These are phyloP conservation scores for human DNA, from an alignment of 2,113 vertebrate species.

Conservation along the genomic window DNA sequence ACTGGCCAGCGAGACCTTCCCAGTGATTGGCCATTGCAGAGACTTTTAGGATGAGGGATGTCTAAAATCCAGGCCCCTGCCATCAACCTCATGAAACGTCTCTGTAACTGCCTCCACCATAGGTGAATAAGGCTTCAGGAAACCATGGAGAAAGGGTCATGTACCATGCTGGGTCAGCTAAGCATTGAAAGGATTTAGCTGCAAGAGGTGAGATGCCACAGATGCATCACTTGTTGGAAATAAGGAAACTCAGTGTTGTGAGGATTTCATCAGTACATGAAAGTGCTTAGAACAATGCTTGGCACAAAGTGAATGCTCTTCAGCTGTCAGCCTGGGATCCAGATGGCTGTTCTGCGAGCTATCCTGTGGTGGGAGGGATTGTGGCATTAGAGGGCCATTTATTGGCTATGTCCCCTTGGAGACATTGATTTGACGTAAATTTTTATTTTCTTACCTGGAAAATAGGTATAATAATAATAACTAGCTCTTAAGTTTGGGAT, in stretches of 20 bases:
- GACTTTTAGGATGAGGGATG: not conserved
- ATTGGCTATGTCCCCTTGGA: not conserved
- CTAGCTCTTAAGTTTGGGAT: not conserved
- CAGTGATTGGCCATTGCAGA: not conserved
- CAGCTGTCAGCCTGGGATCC: not conserved
- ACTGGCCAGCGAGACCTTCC: not conserved
- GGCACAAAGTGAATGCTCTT: too few relatives aligned
- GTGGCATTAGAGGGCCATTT: not conserved
- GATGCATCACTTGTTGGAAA: not conserved
- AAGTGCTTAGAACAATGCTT: not conserved
- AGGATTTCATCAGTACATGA: not conserved
- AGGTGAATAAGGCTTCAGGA: not conserved
- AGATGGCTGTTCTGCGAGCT: not conserved
- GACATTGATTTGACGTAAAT: not conserved
- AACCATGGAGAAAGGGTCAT: not conserved
- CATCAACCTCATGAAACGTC: not conserved
- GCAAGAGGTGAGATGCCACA: not conserved
- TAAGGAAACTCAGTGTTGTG: too few relatives aligned
- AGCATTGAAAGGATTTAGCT: not conserved
- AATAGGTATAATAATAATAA: not conserved
- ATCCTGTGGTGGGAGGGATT: not conserved
- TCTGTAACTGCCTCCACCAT: accelerated
- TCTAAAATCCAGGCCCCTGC: not conserved
- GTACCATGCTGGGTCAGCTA: not conserved
- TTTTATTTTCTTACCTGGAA: conserved; percentile 6